These are phyloP conservation scores for Ceratosolen solmsi DNA, from an alignment of 1,140 invertebrate genomes.

Conservation along the genomic window DNA sequence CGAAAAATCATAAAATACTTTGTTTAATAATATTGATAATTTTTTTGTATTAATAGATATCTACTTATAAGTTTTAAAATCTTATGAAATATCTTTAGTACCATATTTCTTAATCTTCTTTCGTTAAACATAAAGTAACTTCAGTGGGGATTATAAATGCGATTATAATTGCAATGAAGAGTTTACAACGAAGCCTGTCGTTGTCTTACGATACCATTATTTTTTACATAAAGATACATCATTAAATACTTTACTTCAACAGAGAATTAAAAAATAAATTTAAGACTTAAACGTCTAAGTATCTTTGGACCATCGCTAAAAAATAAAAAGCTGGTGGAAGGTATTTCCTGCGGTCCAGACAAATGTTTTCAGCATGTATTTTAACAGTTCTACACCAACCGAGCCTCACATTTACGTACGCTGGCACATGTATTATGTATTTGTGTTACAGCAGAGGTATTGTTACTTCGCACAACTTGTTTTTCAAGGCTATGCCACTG, in stretches of 20 bases:
- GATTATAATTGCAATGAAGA: no score
- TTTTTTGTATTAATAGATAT: no score
- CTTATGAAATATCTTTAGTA: no score
- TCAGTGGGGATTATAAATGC: no score
- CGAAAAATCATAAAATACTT: no score
- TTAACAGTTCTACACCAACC: not conserved
- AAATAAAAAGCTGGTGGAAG: not conserved
- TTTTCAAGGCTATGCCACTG: slow-evolving; percentile 57
- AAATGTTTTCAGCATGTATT: not conserved
- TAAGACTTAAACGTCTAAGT: not conserved
- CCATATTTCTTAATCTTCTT: no score
- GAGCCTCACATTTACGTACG: not conserved
- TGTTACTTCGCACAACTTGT: slow-evolving; percentile 54
- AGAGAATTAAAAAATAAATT: not conserved
- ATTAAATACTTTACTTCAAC: no score
- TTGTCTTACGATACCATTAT: no score
- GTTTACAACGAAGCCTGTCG: no score
- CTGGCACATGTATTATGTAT: not conserved
- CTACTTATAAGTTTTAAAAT: no score
- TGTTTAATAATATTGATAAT: no score
- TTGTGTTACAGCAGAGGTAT: not conserved
- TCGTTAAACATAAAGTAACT: no score
- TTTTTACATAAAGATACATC: not conserved
- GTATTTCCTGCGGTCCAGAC: not conserved
- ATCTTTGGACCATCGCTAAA: not conserved